These are phyloP conservation scores for Drosophila leontia DNA, from an alignment of 1,140 invertebrate genomes.

Conservation along the genomic window DNA sequence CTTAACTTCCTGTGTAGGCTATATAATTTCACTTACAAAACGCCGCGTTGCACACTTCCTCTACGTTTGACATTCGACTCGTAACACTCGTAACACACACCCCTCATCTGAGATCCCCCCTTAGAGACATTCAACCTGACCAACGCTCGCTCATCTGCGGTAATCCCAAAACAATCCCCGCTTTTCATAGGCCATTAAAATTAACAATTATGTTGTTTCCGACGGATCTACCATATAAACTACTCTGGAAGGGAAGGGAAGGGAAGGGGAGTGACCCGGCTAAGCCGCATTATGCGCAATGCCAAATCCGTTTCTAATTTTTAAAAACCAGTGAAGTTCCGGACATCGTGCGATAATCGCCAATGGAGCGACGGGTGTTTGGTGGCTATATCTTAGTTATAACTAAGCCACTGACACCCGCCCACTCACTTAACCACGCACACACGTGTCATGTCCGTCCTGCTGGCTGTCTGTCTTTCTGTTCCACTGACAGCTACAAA, in stretches of 20 bases:
- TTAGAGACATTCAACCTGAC: slow-evolving; percentile 4
- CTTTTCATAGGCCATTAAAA: slow-evolving; percentile 80
- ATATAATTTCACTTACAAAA: slow-evolving; percentile 45
- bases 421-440: slow-evolving; percentile 53
- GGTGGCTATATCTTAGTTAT: slow-evolving; percentile 43
- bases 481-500: slow-evolving; percentile 79
- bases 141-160: slow-evolving; percentile 36
- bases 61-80: slow-evolving; percentile 17
- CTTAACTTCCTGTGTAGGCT: slow-evolving; percentile 15
- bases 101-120: neutral
- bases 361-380: slow-evolving; percentile 51
- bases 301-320: slow-evolving; percentile 73
- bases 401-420: slow-evolving; percentile 68
- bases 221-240: neutral
- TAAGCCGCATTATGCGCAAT: slow-evolving; percentile 66
- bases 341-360: slow-evolving; percentile 47
- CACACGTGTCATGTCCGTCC: slow-evolving; percentile 64
- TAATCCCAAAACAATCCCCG: slow-evolving; percentile 71
- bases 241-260: neutral
- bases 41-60: slow-evolving; percentile 20
- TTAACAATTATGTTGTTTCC: slow-evolving; percentile 67
- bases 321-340: slow-evolving; percentile 24
- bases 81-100: neutral
- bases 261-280: slow-evolving; percentile 33
- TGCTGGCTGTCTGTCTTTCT: slow-evolving; percentile 26